Evolutionary conservation across 2,888 invertebrate genomes (phyloP).

Genomic region (Melinopterus prodromus): DNA sequence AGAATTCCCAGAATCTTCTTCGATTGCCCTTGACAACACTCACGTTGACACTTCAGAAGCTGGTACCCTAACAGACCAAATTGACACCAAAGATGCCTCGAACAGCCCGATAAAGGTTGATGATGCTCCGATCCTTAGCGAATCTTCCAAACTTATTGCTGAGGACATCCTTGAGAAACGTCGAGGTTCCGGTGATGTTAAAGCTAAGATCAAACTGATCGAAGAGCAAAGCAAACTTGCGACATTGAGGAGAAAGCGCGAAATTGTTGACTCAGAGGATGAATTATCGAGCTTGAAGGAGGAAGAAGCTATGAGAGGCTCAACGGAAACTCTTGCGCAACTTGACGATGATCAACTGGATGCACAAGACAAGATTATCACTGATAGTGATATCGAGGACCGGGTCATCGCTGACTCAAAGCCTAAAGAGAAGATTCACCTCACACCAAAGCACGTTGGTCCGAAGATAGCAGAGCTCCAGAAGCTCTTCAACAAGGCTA

Average conservation of each 20-base stretch:
- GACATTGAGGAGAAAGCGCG: conserved; percentile 52
- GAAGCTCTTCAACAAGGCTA: conserved; percentile 59
- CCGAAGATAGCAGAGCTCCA: conserved; percentile 63
- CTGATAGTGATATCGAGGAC: conserved; percentile 42
- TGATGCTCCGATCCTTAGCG: conserved; percentile 22
- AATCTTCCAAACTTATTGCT: conserved; percentile 48
- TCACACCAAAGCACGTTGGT: conserved; percentile 54
- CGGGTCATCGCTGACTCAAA: conserved; percentile 41
- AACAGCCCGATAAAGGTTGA: conserved; percentile 61
- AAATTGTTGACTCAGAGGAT: conserved; percentile 58
- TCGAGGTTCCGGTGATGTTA: conserved; percentile 64
- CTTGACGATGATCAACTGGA: conserved; percentile 52
- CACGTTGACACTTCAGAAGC: conserved; percentile 64
- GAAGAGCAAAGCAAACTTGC: conserved; percentile 62
- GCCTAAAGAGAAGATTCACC: conserved; percentile 41
- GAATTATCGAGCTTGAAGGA: conserved; percentile 60
- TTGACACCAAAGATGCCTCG: conserved; percentile 64
- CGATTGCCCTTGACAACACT: conserved; percentile 53
- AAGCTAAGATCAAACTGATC: conserved; percentile 64
- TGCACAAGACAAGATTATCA: conserved; percentile 35
- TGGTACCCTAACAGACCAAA: conserved; percentile 62
- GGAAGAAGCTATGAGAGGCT: conserved; percentile 55
- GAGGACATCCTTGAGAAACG: conserved; percentile 56
- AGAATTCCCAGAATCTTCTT: conserved; percentile 59
- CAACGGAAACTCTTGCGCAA: conserved; percentile 58